phyloP scores from a whole-genome alignment of 2,113 vertebrate genomes.

The Myotis brandtii region DNA sequence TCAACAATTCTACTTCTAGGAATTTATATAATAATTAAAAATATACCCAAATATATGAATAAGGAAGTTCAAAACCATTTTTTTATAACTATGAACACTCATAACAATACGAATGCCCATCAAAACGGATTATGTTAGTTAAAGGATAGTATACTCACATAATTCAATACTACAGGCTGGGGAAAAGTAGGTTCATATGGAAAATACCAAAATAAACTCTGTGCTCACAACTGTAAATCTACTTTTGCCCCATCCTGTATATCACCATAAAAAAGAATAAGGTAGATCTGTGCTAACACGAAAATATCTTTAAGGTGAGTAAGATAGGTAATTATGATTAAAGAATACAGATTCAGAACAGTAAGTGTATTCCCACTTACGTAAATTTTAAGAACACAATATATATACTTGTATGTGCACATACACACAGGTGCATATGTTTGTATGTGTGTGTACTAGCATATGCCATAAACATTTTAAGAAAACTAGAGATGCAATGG shows the following conservation, averaged over 20 bases:
- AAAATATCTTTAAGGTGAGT: background rate
- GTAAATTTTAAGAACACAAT: background rate
- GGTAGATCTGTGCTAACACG: background rate
- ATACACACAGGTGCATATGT: background rate
- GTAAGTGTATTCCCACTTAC: background rate
- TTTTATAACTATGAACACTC: background rate
- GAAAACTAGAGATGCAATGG: background rate
- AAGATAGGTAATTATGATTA: background rate
- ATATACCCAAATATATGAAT: background rate
- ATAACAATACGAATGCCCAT: background rate
- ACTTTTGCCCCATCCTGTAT: background rate
- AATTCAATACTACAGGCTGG: background rate
- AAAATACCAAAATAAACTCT: background rate
- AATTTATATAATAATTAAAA: background rate
- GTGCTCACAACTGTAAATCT: background rate
- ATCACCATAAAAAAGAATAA: background rate
- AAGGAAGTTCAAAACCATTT: background rate
- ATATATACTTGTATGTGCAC: background rate
- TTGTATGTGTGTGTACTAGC: background rate
- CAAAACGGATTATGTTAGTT: background rate
- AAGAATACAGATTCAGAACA: constrained; percentile 35
- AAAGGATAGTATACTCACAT: background rate
- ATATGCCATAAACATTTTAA: background rate
- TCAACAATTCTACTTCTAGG: background rate
- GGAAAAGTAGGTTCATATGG: background rate